Conservation (phyloP, 2,797 vertebrate genomes). For the Eutrigla gurnardus region DNA sequence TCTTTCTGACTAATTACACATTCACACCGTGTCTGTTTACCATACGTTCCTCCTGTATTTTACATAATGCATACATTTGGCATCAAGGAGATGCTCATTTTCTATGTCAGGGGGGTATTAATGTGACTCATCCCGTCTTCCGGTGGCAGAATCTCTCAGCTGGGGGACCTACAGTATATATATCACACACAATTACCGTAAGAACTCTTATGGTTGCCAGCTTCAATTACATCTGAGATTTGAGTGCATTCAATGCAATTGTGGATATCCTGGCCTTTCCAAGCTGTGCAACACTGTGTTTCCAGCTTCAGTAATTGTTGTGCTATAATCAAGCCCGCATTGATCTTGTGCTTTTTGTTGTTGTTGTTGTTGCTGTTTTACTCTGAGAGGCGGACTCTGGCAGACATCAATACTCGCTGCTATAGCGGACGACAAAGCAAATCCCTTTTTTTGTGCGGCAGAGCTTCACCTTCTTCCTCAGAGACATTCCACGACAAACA, state of each 20-base stretch:
- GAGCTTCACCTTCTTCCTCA: conserved; percentile 49
- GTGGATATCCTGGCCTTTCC: conserved; percentile 43
- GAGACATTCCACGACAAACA: conserved; percentile 50
- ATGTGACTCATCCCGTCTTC: conserved; percentile 43
- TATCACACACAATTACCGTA: conserved; percentile 45
- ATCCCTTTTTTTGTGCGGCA: conserved; percentile 17
- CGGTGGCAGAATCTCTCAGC: conserved; percentile 36
- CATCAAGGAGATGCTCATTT: conserved; percentile 5
- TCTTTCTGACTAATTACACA: conserved; percentile 35
- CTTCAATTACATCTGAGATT: conserved; percentile 65
- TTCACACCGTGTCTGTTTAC: conserved; percentile 39
- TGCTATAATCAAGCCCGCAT: conserved; percentile 55
- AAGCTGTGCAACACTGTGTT: conserved; percentile 37
- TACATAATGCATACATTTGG: conserved; percentile 4
- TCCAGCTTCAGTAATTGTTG: conserved; percentile 53
- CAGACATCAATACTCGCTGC: conserved; percentile 42
- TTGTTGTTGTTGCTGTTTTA: conserved; percentile 9
- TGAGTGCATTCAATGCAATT: conserved; percentile 63
- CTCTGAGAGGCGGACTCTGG: conserved; percentile 35
- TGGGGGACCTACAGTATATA: conserved; percentile 21
- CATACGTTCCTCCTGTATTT: conserved; percentile 17
- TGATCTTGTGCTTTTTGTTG: conserved; percentile 38
- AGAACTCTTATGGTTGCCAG: conserved; percentile 53
- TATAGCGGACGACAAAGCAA: conserved; percentile 29
- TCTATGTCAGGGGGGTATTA: no score